Evolutionary conservation across 2,113 vertebrate species (phyloP).

Genomic region (Plecturocebus donacophilus): DNA sequence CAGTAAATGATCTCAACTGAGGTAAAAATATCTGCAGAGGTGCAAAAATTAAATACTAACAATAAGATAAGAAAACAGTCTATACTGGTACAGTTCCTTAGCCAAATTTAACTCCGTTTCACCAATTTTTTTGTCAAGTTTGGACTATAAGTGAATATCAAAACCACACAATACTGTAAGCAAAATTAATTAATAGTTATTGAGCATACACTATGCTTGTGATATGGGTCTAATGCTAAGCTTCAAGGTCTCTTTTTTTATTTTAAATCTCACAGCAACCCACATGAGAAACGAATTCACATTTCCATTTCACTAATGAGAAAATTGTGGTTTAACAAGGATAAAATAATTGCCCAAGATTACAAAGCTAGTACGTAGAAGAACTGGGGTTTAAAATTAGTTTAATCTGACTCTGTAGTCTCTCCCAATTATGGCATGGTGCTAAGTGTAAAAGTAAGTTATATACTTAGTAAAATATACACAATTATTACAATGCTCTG

Average conservation of each 20-base stretch:
- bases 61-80: background rate
- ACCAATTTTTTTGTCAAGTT: background rate
- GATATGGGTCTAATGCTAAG: background rate
- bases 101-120: background rate
- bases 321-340: conserved; percentile 28
- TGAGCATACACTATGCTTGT: background rate
- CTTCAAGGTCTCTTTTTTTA: background rate
- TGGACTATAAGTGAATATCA: background rate
- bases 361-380: conserved; percentile 38
- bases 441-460: background rate
- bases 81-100: background rate
- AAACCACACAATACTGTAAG: background rate
- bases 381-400: conserved; percentile 15
- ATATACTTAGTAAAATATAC: conserved; percentile 36
- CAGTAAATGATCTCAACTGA: background rate
- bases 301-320: conserved; percentile 47
- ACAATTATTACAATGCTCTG: background rate
- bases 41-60: background rate
- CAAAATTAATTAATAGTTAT: background rate
- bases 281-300: conserved; percentile 35
- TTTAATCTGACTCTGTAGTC: background rate
- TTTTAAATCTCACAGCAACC: background rate
- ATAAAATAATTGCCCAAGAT: conserved; percentile 30
- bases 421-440: background rate
- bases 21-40: background rate